Percentiles rank a stretch among this genome's conserved stretches.
These are phyloP conservation scores for Ptycholaimellus sp. DNA, from an alignment of 2,888 invertebrate species.

Conservation along the genomic window DNA sequence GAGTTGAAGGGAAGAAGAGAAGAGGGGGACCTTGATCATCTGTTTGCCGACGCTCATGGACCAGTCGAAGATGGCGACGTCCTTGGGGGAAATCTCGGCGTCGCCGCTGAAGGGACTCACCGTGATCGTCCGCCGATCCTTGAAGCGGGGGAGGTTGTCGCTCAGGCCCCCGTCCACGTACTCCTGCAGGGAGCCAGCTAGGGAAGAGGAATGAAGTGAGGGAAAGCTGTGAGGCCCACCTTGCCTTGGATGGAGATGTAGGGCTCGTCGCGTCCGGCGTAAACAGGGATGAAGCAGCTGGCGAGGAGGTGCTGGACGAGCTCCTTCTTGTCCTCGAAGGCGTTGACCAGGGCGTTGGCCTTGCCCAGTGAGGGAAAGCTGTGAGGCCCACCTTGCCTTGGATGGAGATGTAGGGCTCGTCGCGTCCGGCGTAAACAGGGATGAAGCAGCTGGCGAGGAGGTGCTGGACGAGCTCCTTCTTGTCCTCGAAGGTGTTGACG, in stretches of 20 bases:
- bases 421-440: conserved; percentile 58
- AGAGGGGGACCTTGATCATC: conserved; percentile 13
- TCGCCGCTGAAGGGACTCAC: conserved; percentile 87
- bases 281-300: conserved; percentile 72
- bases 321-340: background rate
- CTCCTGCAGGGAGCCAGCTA: conserved; percentile 24
- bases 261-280: conserved; percentile 43
- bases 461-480: conserved; percentile 15
- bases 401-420: conserved; percentile 46
- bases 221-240: too few species aligned
- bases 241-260: conserved; percentile 44
- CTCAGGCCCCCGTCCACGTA: conserved; percentile 91
- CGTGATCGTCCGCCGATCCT: conserved; percentile 66
- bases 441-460: conserved; percentile 50
- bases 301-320: conserved; percentile 25
- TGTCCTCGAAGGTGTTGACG: background rate
- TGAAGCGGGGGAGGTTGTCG: conserved; percentile 67
- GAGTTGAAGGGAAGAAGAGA: background rate
- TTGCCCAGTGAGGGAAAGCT: too few species aligned
- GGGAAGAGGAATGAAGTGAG: too few species aligned
- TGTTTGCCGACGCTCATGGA: conserved; percentile 18
- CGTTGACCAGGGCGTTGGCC: background rate
- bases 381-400: conserved; percentile 29
- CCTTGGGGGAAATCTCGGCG: conserved; percentile 74
- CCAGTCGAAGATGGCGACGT: conserved; percentile 13